Conservation (phyloP, 2,888 invertebrate genomes). For the Disparrhopalites patrizii region DNA sequence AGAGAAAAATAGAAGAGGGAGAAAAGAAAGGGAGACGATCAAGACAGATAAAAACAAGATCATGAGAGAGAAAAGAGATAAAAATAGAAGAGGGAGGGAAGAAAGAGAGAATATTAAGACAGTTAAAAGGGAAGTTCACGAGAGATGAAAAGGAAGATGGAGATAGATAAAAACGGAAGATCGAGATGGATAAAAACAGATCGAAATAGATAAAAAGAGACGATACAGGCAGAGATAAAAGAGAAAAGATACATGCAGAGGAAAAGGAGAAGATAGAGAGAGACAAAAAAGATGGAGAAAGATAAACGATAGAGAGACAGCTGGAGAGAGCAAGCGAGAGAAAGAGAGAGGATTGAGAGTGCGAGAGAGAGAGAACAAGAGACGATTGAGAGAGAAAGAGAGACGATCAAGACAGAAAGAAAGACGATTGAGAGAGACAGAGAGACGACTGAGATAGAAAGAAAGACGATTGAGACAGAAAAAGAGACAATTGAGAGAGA, state of each 20-base stretch:
- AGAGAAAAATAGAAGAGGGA: too few species aligned
- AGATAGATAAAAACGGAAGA: too few species aligned
- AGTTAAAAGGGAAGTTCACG: too few species aligned
- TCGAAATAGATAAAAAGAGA: too few species aligned
- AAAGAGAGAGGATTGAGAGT: neutral
- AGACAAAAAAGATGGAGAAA: neutral
- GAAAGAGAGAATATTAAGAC: too few species aligned
- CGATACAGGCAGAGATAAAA: neutral
- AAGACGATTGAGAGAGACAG: neutral
- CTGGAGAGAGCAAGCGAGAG: neutral
- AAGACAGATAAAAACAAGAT: too few species aligned
- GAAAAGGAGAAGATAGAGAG: neutral
- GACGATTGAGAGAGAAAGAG: neutral
- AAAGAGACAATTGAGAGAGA: neutral
- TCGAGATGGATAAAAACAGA: too few species aligned
- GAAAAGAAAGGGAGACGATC: too few species aligned
- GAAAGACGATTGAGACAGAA: neutral
- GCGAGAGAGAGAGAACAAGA: neutral
- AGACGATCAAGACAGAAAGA: neutral
- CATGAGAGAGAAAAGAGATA: too few species aligned
- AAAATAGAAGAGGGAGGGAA: too few species aligned
- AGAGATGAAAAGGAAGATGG: too few species aligned
- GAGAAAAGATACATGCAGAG: neutral
- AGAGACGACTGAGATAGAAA: neutral
- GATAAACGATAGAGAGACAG: neutral